Evolutionary conservation across 92 coral and sea anemone genomes (phyloP).

Genomic region (Paragorgia papillata): DNA sequence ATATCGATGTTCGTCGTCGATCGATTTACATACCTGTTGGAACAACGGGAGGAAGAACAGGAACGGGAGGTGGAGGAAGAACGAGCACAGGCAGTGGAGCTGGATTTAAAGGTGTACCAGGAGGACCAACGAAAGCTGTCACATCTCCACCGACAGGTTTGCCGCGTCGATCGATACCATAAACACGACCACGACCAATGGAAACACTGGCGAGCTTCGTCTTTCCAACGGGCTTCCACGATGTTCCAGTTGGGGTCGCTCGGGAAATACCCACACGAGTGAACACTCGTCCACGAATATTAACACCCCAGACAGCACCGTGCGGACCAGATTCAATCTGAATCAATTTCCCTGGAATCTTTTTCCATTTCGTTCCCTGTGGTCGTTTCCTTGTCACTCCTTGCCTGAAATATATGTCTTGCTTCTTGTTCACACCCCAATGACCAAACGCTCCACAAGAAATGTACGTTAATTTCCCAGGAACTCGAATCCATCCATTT

Average conservation of each 20-base stretch:
- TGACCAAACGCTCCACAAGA: constrained; percentile 27
- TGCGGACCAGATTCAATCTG: constrained; percentile 36
- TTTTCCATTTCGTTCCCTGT: constrained; percentile 27
- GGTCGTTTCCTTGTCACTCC: constrained; percentile 3
- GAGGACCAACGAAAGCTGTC: not conserved
- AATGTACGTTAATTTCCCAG: constrained; percentile 21
- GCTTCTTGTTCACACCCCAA: constrained; percentile 20
- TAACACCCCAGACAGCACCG: constrained; percentile 35
- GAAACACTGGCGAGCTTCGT: constrained; percentile 3
- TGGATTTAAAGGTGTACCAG: not conserved
- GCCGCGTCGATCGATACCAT: constrained; percentile 9
- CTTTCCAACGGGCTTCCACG: constrained; percentile 9
- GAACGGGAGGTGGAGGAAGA: constrained; percentile 2
- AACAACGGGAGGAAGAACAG: too few relatives aligned
- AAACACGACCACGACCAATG: constrained; percentile 23
- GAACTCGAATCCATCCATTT: not conserved
- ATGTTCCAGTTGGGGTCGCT: not conserved
- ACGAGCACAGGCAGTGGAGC: too few relatives aligned
- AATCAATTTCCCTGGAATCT: constrained; percentile 1
- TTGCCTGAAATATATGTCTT: constrained; percentile 16
- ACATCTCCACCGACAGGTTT: not conserved
- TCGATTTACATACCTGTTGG: too few relatives aligned
- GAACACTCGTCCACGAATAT: not conserved
- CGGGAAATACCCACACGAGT: constrained; percentile 6
- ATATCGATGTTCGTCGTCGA: too few relatives aligned